Base-by-base conservation (phyloP, 2,113 vertebrate genomes). In the Amphiprion percula region DNA sequence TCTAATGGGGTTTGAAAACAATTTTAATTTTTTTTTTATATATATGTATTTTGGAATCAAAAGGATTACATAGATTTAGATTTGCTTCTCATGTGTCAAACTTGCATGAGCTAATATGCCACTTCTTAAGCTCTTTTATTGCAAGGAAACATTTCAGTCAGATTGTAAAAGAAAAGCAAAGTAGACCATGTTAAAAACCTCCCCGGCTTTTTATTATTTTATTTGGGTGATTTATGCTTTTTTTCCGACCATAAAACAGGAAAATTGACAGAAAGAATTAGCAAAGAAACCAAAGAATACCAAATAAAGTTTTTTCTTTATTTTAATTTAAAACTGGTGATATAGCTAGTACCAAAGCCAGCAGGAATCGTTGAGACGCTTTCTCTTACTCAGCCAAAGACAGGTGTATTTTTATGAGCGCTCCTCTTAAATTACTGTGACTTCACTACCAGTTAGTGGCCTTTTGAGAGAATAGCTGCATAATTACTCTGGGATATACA, bases 391-490 rank as follows among this genome's bases (percentile, higher is more conserved):
- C 14, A 23, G 53, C 44, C 90, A 80, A 87, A 94, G 92, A 94
- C 96, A 96, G 96, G 96, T 97, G 96, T 94, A 96, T 95, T 96
- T 97, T 97, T 96, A 97, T 94, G 94, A 96, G 92, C 83, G 89
- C 91, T 92, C 88, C 93, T 94, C 88, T 92, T 93, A 95, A 96
- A 95, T 92, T 94, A 93, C 94, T 94, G 95, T 94, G 94, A 95
- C 93, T 95, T 96, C 95, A 95, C 82, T 90, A 70, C 79, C 67
- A 70, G 82, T 88, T 80, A 82, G 68, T 91, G 93, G 93, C 81
- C 84, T 61, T 94, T 94, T 94, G 91, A 92, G 90, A 95, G 92
- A 95, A 93, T 78, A 82, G 87, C 81, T 61, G 89, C 87, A 82
- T 96, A 96, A 96, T 96, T 96, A 94, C 93, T 90, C 87, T 85